phyloP scores from a whole-genome alignment of 64 coral and sea anemone genomes.

The Porites lutea region DNA sequence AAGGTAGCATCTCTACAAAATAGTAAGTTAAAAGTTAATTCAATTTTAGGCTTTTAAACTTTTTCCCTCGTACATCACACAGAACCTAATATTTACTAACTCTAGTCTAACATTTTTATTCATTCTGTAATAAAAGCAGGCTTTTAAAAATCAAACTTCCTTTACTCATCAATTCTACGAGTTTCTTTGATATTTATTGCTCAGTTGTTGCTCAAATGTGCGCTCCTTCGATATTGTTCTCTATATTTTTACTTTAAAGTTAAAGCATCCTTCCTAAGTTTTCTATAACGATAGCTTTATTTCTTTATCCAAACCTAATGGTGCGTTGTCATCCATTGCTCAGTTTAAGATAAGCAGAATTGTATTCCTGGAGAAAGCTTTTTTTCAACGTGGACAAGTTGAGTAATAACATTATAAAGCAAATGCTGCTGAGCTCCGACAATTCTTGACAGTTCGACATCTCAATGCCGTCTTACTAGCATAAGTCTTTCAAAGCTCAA shows the following conservation, averaged over 20 bases:
- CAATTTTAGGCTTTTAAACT: no score
- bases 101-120: no score
- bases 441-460: neutral
- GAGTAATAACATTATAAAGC: neutral
- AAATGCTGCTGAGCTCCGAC: neutral
- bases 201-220: neutral
- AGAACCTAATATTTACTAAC: no score
- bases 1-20: no score
- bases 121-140: no score
- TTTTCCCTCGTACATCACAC: no score
- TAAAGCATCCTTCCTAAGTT: neutral
- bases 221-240: neutral
- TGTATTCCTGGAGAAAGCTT: neutral
- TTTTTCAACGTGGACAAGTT: neutral
- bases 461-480: neutral
- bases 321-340: neutral
- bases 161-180: no score
- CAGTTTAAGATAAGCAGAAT: neutral
- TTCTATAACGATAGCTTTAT: neutral
- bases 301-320: neutral
- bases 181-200: neutral
- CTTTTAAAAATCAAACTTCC: no score
- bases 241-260: neutral
- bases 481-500: neutral
- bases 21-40: no score